phyloP scores from a whole-genome alignment of 1,140 invertebrate species.

The Musca vetustissima region DNA sequence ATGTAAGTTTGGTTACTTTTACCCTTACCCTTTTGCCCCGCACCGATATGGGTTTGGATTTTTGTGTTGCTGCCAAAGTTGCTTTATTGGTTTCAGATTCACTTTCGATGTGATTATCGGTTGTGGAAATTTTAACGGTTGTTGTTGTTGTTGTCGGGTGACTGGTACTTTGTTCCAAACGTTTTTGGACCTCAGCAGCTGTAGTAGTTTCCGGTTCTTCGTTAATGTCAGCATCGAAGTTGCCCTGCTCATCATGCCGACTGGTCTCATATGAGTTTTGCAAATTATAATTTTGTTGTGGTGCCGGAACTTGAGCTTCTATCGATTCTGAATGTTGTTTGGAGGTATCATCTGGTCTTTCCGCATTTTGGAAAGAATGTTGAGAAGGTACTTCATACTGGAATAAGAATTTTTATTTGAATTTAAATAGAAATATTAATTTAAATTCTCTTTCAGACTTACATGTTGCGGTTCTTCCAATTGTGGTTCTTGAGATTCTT shows the following conservation, averaged over 20 bases:
- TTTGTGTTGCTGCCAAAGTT: neutral
- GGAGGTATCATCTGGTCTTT: neutral
- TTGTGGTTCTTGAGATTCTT: conserved; percentile 30
- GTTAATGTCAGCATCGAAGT: too few species aligned
- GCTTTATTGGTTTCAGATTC: neutral
- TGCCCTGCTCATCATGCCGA: too few species aligned
- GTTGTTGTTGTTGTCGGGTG: neutral
- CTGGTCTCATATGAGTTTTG: conserved; percentile 8
- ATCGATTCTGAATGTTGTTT: conserved; percentile 37
- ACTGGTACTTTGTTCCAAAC: conserved; percentile 20
- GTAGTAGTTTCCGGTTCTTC: neutral
- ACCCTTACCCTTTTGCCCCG: neutral
- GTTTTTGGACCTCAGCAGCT: neutral
- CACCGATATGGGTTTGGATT: neutral
- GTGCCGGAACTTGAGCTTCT: conserved; percentile 47
- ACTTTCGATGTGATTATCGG: neutral
- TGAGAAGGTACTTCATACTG: conserved; percentile 9
- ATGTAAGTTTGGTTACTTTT: conserved; percentile 14
- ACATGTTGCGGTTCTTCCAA: conserved; percentile 29
- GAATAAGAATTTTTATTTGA: neutral
- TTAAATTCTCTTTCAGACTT: neutral
- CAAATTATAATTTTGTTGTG: conserved; percentile 33
- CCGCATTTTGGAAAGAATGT: neutral
- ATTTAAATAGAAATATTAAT: neutral
- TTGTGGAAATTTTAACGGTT: neutral